Evolutionary conservation across 2,888 invertebrate genomes (phyloP).

Genomic region (Agriotes lineatus): DNA sequence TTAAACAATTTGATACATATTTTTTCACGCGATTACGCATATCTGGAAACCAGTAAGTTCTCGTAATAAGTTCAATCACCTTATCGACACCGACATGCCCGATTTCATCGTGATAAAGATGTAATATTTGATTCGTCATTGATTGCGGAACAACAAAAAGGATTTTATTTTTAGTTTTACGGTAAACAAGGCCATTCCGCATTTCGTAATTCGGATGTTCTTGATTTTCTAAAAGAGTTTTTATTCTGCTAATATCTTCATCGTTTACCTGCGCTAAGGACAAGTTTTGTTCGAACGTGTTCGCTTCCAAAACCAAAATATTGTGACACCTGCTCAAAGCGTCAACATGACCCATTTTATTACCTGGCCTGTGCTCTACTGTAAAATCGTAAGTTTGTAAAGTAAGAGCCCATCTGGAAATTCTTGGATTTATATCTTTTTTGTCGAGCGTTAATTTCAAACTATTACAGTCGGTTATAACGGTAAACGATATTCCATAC

Average conservation of each 20-base stretch:
- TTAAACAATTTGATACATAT: constrained; percentile 53
- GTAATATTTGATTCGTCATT: no score
- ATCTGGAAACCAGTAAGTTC: constrained; percentile 57
- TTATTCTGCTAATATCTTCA: constrained; percentile 44
- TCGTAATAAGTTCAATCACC: constrained; percentile 48
- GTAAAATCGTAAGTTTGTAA: constrained; percentile 31
- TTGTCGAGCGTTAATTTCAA: constrained; percentile 50
- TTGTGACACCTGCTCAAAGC: constrained; percentile 50
- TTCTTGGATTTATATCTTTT: constrained; percentile 52
- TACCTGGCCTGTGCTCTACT: constrained; percentile 24
- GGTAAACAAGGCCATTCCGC: constrained; percentile 27
- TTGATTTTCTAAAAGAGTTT: constrained; percentile 40
- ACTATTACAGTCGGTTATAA: constrained; percentile 52
- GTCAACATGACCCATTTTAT: constrained; percentile 55
- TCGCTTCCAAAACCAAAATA: constrained; percentile 48
- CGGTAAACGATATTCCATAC: constrained; percentile 51
- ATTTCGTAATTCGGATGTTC: constrained; percentile 36
- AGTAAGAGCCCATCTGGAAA: constrained; percentile 32
- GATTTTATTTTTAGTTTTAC: no score
- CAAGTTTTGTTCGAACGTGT: constrained; percentile 48
- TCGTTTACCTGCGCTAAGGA: constrained; percentile 46
- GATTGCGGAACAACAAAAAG: no score
- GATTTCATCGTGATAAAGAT: constrained; percentile 51
- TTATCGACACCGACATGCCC: constrained; percentile 57
- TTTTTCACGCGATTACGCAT: constrained; percentile 49